These are phyloP conservation scores for Meteorus sp. DNA, from an alignment of 1,140 invertebrate genomes.

Conservation along the genomic window DNA sequence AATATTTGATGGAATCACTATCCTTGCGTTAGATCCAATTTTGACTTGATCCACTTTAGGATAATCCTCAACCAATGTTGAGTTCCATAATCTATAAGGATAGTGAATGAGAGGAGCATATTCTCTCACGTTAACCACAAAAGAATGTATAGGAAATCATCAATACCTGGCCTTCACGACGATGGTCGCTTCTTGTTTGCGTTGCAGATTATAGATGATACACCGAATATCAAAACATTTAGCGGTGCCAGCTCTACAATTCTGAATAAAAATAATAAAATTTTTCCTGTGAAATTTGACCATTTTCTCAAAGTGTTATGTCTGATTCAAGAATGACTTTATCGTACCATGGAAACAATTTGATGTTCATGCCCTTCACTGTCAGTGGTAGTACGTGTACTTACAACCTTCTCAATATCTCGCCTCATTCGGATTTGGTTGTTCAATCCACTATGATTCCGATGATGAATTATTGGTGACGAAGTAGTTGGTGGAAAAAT, in stretches of 20 bases:
- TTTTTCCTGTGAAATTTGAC: conserved; percentile 3
- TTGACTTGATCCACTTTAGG: conserved; percentile 79
- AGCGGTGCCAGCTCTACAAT: conserved; percentile 77
- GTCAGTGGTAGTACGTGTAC: conserved; percentile 70
- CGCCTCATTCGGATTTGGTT: conserved; percentile 61
- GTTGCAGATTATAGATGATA: conserved; percentile 73
- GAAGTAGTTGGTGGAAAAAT: conserved; percentile 33
- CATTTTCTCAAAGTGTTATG: conserved; percentile 10
- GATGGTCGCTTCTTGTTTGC: conserved; percentile 75
- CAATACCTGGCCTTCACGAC: conserved; percentile 70
- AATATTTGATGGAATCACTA: conserved; percentile 70
- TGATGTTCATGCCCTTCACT: conserved; percentile 71
- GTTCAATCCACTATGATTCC: conserved; percentile 43
- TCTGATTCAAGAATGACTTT: background rate
- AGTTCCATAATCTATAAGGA: conserved; percentile 78
- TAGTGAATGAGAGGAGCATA: conserved; percentile 6
- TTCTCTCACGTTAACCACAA: no score
- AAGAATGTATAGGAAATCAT: background rate
- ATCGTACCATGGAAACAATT: conserved; percentile 74
- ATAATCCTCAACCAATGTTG: conserved; percentile 86
- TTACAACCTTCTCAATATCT: conserved; percentile 73
- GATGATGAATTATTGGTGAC: conserved; percentile 26
- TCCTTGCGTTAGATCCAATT: conserved; percentile 76
- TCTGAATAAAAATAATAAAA: conserved; percentile 59
- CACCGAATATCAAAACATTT: conserved; percentile 87